Base-by-base conservation (phyloP, 2,888 invertebrate species). In the Coleophora deauratella region DNA sequence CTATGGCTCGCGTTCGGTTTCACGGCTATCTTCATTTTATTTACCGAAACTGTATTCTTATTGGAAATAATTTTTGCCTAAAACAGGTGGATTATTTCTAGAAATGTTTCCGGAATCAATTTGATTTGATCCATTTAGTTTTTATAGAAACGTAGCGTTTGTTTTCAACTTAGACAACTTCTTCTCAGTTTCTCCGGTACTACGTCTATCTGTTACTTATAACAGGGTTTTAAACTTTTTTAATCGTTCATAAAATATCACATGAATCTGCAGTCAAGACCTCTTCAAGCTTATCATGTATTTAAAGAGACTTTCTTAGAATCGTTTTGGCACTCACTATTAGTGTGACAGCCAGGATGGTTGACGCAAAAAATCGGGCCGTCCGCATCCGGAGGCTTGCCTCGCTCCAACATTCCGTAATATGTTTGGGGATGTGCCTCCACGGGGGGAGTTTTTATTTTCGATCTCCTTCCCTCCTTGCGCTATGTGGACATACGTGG, bases 1-100 rank as follows among this genome's bases (percentile, higher is more conserved):
- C 74, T 73, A 69, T 64, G 65, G 57, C 63, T 65, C 65, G 57
- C 59, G 62, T 70, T 69, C 65, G 62, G 62, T 73, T 75, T 74
- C 70, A 72, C 70, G 72, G 74, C 65, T 73, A 72, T 74, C 69
- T 75, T 75, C 69, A 67, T 72, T 75, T 72, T 72, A 72, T 75
- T 70, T 73, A 73, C 64, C 59, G 61, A 51, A 49, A 47, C 44
- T 50, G 51, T 47, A 49, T 50, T 57, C 52, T 52, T 54, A 50
- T 51, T 45, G 45, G 39, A 32, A 40, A 38, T 40, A 40, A 37
- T 41, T 32, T 33, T 37, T 33, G 35, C 14, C 30, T 11, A 15
- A 31, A 40, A 11, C 30, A 31, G 32, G 28, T 41, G 36, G 31
- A 41, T 41, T 41, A 36, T 41, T 36, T 36, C 28, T 4, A 8